phyloP scores from a whole-genome alignment of 2,888 invertebrate species.

The Ceraclea dissimilis region DNA sequence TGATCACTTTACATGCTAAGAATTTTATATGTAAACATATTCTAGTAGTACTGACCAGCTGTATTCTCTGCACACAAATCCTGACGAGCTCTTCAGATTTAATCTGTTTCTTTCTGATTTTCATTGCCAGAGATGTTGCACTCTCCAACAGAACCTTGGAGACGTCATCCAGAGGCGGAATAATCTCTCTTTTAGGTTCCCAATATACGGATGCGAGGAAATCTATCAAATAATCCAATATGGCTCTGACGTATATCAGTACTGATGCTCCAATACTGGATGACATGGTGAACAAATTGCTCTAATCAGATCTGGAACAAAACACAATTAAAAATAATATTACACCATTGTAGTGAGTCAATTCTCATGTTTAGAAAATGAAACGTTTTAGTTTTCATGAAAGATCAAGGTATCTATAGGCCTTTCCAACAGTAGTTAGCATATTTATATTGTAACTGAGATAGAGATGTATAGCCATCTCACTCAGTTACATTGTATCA shows the following conservation, averaged over 20 bases:
- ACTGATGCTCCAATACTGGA: constrained; percentile 14
- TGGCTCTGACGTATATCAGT: constrained; percentile 35
- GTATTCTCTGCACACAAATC: constrained; percentile 70
- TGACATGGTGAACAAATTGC: not conserved
- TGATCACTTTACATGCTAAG: too few species aligned
- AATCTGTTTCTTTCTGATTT: constrained; percentile 57
- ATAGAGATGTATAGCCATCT: too few species aligned
- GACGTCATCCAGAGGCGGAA: constrained; percentile 37
- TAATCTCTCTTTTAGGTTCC: constrained; percentile 32
- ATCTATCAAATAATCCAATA: constrained; percentile 38
- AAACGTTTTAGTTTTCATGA: too few species aligned
- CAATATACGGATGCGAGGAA: constrained; percentile 36
- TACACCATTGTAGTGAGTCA: too few species aligned
- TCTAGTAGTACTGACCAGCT: constrained; percentile 42
- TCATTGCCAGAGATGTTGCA: constrained; percentile 57
- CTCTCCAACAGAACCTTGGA: constrained; percentile 48
- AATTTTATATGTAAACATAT: too few species aligned
- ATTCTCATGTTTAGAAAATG: too few species aligned
- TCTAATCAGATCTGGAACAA: too few species aligned
- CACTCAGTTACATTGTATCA: too few species aligned
- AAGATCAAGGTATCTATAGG: too few species aligned
- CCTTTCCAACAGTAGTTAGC: too few species aligned
- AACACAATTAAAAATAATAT: too few species aligned
- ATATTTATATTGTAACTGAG: too few species aligned
- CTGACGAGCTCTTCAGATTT: constrained; percentile 62